Base-by-base conservation (phyloP, 2,888 invertebrate genomes). In the Mythimna albipuncta region DNA sequence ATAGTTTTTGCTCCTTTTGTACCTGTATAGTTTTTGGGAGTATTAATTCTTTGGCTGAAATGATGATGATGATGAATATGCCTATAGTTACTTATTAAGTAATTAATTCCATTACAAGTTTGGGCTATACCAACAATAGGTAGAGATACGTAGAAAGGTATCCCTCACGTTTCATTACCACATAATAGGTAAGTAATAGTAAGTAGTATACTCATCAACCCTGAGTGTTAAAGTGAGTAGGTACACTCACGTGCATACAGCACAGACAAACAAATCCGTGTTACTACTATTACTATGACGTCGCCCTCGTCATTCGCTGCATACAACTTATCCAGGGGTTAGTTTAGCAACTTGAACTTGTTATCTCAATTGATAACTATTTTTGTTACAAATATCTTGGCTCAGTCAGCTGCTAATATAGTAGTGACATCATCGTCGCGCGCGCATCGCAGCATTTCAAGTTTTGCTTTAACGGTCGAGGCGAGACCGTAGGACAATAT, bases 351-450 rank as follows among this genome's bases (percentile, higher is more conserved):
- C 73, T 85, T 87, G 85, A 90, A 89, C 88, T 82, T 75, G 74
- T 85, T 90, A 90, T 89, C 91, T 69, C 50, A 55, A 75, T 75
- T 87, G 92, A 91, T 92, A 91, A 89, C 68, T 85, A 75, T 85
- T 87, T 82, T 84, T 83, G 79, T 61, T 79, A 79, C 77, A 79
- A 81, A 87, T 80, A 77, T 72, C 77, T 75, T 67, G 63, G 69
- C 73, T 76, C 81, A 83, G 85, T 88, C 87, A 85, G 83, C 85
- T 79, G 86, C 86, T 85, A 89, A 90, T 87, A 87, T 89, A 88
- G 85, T 73, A 79, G 85, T 92, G 92, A 92, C 92, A 91, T 92
- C 92, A 92, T 87, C 88, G 68, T 71, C 63, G 35, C 69, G 67
- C 65, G 67, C 73, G 32, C 38, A 55, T 79, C 79, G 77, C 63